phyloP scores from a whole-genome alignment of 1,140 invertebrate species.

The Drosophila baimaii region DNA sequence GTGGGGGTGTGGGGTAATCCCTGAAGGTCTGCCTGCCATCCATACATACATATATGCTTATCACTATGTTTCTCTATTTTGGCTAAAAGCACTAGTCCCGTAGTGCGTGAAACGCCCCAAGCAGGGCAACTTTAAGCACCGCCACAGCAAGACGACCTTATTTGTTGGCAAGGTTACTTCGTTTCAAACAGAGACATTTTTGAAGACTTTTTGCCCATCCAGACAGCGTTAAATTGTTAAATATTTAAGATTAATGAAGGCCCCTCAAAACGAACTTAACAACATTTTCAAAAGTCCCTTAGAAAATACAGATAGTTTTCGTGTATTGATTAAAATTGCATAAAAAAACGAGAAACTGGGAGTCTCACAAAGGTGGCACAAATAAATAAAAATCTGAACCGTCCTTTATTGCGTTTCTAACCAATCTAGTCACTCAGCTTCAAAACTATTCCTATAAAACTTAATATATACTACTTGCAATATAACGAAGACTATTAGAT shows the following conservation, averaged over 20 bases:
- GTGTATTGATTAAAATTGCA: too few relatives aligned
- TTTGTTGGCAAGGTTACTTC: background rate
- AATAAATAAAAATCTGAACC: too few relatives aligned
- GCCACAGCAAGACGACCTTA: background rate
- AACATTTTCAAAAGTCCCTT: too few relatives aligned
- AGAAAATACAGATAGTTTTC: too few relatives aligned
- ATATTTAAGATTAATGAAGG: background rate
- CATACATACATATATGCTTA: constrained; percentile 7
- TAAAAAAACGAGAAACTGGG: too few relatives aligned
- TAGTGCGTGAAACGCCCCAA: background rate
- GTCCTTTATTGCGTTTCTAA: too few relatives aligned
- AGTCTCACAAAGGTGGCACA: too few relatives aligned
- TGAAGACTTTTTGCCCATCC: background rate
- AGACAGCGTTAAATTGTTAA: background rate
- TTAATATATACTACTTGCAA: too few relatives aligned
- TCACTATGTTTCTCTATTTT: constrained; percentile 6
- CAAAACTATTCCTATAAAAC: too few relatives aligned
- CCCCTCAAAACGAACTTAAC: background rate
- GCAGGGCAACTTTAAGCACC: background rate
- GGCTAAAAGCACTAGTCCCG: background rate
- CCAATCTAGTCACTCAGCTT: too few relatives aligned
- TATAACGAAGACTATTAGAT: too few relatives aligned
- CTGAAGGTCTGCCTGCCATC: background rate
- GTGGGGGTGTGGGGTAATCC: constrained; percentile 4
- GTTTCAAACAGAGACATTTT: background rate